A percentile compares a stretch with the other conserved stretches of the same genome.
These are phyloP conservation scores for Zygaena filipendulae DNA, from an alignment of 2,888 invertebrate genomes.

Conservation along the genomic window DNA sequence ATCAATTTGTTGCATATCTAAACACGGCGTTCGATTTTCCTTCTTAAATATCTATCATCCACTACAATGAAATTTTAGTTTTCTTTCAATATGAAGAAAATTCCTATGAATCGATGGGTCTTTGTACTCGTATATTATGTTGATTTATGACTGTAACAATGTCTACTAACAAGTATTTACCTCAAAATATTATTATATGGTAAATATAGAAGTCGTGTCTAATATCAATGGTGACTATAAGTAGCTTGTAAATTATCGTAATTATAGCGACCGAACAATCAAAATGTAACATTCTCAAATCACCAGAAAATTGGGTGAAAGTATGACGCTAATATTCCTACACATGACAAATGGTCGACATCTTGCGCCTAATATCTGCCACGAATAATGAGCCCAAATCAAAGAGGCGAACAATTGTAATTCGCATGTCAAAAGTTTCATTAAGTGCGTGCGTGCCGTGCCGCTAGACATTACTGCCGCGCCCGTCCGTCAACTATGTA, in stretches of 20 bases:
- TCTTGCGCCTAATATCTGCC: conserved; percentile 32
- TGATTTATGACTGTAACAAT: no score
- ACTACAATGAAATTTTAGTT: background rate
- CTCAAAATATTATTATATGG: no score
- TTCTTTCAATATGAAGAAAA: background rate
- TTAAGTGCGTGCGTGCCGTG: conserved; percentile 26
- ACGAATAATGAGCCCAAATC: conserved; percentile 41
- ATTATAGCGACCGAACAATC: conserved; percentile 18
- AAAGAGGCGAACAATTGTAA: conserved; percentile 39
- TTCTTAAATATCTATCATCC: background rate
- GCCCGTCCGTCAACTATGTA: conserved; percentile 21
- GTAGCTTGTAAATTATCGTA: no score
- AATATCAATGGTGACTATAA: no score
- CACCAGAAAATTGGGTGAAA: conserved; percentile 53
- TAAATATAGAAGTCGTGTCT: no score
- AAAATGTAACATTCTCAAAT: conserved; percentile 42
- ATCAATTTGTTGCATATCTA: conserved; percentile 48
- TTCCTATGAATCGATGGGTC: no score
- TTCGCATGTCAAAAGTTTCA: conserved; percentile 42
- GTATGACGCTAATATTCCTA: conserved; percentile 56
- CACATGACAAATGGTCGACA: conserved; percentile 56
- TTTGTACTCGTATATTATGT: no score
- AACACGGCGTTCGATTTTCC: conserved; percentile 30
- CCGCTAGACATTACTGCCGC: conserved; percentile 27
- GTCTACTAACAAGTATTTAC: no score